Evolutionary conservation across 2,113 vertebrate genomes (phyloP).

Genomic region (Calypte anna): DNA sequence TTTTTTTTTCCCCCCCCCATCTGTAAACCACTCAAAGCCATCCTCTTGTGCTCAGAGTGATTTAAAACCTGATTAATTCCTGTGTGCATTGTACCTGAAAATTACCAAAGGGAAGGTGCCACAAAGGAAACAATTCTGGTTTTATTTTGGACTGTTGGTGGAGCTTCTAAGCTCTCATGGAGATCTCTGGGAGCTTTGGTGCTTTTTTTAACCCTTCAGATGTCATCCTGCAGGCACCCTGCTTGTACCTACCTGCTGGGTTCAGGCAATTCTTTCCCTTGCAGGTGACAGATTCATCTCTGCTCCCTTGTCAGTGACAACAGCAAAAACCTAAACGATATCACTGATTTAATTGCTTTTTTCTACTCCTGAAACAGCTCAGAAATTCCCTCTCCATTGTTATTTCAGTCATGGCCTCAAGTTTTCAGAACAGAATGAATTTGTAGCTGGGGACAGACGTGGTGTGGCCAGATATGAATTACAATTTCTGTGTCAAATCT

Average conservation of each 20-base stretch:
- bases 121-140: neutral
- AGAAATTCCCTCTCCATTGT: neutral
- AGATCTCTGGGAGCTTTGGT: neutral
- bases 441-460: accelerated
- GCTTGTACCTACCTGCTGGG: neutral
- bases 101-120: neutral
- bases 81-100: neutral
- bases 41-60: neutral
- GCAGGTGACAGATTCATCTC: neutral
- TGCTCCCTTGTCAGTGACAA: neutral
- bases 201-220: neutral
- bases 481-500: neutral
- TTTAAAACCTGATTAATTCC: constrained; percentile 36
- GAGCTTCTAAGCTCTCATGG: neutral
- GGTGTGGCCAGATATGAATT: neutral
- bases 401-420: neutral
- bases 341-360: accelerated
- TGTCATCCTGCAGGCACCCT: neutral
- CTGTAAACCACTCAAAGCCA: neutral
- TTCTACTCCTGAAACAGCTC: neutral
- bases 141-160: neutral
- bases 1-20: neutral
- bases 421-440: neutral
- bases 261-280: neutral
- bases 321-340: neutral